Percentiles rank a stretch among this genome's conserved stretches.
phyloP scores from a whole-genome alignment of 2,888 invertebrate species.

The Petrolisthes cinctipes region DNA sequence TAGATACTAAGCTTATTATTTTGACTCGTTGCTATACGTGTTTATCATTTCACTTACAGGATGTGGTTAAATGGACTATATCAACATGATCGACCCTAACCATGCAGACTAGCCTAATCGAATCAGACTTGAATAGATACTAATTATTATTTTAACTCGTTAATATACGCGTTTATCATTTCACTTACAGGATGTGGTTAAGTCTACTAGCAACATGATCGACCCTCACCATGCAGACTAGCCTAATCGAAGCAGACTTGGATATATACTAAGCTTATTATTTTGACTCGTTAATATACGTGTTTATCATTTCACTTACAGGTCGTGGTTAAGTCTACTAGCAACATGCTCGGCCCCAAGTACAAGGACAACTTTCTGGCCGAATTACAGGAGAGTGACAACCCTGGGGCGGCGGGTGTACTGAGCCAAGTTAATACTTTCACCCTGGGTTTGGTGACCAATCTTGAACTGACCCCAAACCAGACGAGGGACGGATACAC shows the following conservation, averaged over 20 bases:
- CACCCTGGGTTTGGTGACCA: not conserved
- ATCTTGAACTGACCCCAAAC: not conserved
- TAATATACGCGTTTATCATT: too few relatives aligned
- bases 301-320: not conserved
- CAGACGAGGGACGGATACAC: not conserved
- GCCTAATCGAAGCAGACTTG: too few relatives aligned
- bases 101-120: too few relatives aligned
- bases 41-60: too few relatives aligned
- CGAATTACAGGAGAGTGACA: not conserved
- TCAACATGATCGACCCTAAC: not conserved
- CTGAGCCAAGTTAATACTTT: not conserved
- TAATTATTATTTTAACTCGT: too few relatives aligned
- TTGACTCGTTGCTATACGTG: too few relatives aligned
- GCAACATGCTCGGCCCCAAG: constrained; percentile 8
- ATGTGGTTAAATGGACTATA: too few relatives aligned
- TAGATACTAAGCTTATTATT: too few relatives aligned
- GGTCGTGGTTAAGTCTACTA: not conserved
- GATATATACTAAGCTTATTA: too few relatives aligned
- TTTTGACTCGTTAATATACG: too few relatives aligned
- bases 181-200: too few relatives aligned
- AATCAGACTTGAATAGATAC: too few relatives aligned
- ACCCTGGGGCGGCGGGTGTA: constrained; percentile 24
- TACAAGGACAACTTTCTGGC: not conserved
- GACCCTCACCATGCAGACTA: not conserved
- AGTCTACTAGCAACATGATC: not conserved